These are phyloP conservation scores for Pachliopta kotzebuea DNA, from an alignment of 2,888 invertebrate species.

Conservation along the genomic window DNA sequence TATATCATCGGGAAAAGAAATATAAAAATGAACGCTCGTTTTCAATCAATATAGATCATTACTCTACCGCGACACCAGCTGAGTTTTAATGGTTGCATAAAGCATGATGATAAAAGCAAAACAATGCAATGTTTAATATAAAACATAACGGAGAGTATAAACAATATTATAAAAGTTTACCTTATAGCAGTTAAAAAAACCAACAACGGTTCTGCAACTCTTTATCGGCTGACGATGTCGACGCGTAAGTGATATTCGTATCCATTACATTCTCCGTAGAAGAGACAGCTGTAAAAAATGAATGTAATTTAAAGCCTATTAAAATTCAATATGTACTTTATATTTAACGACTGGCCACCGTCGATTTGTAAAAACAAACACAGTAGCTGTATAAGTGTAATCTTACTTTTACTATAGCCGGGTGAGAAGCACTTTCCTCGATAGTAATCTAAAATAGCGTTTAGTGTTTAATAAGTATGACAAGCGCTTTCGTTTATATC, in stretches of 20 bases:
- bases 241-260: neutral
- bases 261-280: constrained; percentile 1
- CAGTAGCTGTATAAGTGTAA: constrained; percentile 3
- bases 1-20: neutral
- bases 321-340: constrained; percentile 3
- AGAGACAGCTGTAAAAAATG: neutral
- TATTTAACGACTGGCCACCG: neutral
- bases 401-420: constrained; percentile 20
- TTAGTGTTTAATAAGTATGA: constrained; percentile 12
- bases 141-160: too few species aligned
- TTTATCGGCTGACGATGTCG: too few species aligned
- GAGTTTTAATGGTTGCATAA: neutral
- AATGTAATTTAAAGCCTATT: constrained; percentile 2
- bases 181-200: neutral
- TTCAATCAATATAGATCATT: neutral
- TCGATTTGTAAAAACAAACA: constrained; percentile 13
- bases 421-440: constrained; percentile 21
- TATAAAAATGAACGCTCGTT: neutral
- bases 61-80: neutral
- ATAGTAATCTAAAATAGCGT: constrained; percentile 15
- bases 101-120: too few species aligned
- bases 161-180: neutral
- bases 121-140: too few species aligned
- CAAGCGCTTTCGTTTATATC: constrained; percentile 21
- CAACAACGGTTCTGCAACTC: neutral